A percentile compares a stretch with the other conserved stretches of the same genome.
Evolutionary conservation across 2,797 vertebrate genomes (phyloP).

Genomic region (Malurus leucopterus): DNA sequence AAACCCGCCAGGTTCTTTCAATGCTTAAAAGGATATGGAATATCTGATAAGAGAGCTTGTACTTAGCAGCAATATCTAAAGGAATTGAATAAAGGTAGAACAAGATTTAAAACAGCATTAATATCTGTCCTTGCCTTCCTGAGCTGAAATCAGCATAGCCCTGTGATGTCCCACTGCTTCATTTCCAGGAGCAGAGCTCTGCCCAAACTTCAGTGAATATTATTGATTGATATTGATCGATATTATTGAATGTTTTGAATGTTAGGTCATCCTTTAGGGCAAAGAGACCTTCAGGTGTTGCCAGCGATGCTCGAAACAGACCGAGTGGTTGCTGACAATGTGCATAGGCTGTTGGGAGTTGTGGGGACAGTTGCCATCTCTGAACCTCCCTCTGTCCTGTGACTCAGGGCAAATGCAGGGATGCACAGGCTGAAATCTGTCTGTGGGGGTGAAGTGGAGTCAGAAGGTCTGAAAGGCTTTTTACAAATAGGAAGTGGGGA

Average conservation of each 20-base stretch:
- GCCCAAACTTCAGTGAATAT: neutral
- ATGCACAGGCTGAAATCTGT: neutral
- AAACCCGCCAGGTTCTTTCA: neutral
- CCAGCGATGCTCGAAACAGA: fast-evolving
- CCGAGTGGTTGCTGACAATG: fast-evolving
- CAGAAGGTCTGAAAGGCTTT: neutral
- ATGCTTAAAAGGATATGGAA: neutral
- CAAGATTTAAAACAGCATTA: neutral
- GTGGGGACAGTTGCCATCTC: neutral
- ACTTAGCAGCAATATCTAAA: neutral
- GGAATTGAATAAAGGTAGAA: neutral
- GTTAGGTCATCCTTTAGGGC: neutral
- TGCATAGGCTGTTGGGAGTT: neutral
- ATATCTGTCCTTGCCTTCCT: neutral
- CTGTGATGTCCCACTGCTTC: neutral
- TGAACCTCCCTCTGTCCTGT: neutral
- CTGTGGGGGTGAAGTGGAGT: fast-evolving
- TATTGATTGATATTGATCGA: too few relatives aligned
- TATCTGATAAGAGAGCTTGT: neutral
- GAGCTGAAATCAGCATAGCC: neutral
- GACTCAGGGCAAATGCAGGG: fast-evolving
- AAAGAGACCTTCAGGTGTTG: neutral
- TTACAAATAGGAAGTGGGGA: neutral
- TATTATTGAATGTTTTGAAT: neutral
- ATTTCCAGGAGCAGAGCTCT: neutral